Evolutionary conservation across 1,140 invertebrate genomes (phyloP).

Genomic region (Ceratina japonica): DNA sequence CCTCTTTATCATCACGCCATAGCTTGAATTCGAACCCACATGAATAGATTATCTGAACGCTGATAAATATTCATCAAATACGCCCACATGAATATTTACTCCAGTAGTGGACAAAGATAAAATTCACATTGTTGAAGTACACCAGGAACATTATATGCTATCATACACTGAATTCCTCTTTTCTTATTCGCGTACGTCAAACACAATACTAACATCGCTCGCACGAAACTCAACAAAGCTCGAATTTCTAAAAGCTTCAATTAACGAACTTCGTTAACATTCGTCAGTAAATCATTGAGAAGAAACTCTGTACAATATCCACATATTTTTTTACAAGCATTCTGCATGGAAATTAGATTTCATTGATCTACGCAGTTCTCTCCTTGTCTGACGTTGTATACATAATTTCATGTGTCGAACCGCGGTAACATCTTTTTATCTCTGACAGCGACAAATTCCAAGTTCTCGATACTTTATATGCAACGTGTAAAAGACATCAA

Average conservation of each 20-base stretch:
- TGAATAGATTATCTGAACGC: slow-evolving; percentile 15
- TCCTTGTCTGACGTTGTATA: neutral
- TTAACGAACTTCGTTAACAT: neutral
- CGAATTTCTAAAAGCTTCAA: no score
- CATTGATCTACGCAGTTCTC: neutral
- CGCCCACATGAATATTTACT: neutral
- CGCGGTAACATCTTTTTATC: neutral
- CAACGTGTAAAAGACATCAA: neutral
- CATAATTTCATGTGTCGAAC: neutral
- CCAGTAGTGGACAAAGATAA: neutral
- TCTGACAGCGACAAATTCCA: neutral
- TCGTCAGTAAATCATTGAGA: no score
- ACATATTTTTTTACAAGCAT: neutral
- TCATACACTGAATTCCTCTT: neutral
- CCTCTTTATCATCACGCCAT: neutral
- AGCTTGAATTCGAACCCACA: slow-evolving; percentile 1
- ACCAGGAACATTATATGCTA: slow-evolving; percentile 22
- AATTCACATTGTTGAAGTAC: slow-evolving; percentile 2
- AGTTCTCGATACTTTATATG: neutral
- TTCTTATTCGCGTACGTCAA: neutral
- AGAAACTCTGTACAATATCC: neutral
- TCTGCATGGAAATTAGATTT: neutral
- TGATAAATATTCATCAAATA: slow-evolving; percentile 21
- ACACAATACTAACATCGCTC: neutral
- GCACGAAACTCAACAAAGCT: no score